Evolutionary conservation across 2,888 invertebrate species (phyloP).

Genomic region (Polyommatus icarus): DNA sequence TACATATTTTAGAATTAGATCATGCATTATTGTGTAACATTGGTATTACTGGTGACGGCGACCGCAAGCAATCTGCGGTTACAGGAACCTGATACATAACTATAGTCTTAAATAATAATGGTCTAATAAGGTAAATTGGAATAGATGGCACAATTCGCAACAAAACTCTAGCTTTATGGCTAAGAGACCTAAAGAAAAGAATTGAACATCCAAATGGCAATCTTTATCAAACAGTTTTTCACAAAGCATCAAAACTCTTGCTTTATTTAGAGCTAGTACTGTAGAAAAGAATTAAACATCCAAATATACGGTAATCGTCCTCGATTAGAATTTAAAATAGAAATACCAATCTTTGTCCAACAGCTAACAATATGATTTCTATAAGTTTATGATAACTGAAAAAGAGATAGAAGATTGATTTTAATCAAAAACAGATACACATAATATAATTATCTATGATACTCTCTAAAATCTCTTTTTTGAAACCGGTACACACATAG

Average conservation of each 20-base stretch:
- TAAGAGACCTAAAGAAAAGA: neutral
- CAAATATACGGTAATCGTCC: too few species aligned
- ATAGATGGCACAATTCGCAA: neutral
- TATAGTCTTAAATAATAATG: conserved; percentile 9
- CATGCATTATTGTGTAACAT: neutral
- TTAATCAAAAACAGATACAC: neutral
- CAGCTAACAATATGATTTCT: too few species aligned
- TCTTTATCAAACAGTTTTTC: too few species aligned
- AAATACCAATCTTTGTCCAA: too few species aligned
- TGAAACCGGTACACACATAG: neutral
- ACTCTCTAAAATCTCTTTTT: neutral
- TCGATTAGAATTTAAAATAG: too few species aligned
- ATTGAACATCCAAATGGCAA: too few species aligned
- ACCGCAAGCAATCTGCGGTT: conserved; percentile 23
- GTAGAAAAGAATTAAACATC: too few species aligned
- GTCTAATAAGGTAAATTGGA: neutral
- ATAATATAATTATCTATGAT: neutral
- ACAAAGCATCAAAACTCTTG: too few species aligned
- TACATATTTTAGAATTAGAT: conserved; percentile 5
- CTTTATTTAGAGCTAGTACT: too few species aligned
- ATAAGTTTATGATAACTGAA: too few species aligned
- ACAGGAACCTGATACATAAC: conserved; percentile 6
- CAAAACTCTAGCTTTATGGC: neutral
- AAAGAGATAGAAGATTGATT: too few species aligned
- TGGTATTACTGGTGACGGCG: neutral